These are phyloP conservation scores for Ictalurus punctatus DNA, from an alignment of 2,113 vertebrate genomes.

Conservation along the genomic window DNA sequence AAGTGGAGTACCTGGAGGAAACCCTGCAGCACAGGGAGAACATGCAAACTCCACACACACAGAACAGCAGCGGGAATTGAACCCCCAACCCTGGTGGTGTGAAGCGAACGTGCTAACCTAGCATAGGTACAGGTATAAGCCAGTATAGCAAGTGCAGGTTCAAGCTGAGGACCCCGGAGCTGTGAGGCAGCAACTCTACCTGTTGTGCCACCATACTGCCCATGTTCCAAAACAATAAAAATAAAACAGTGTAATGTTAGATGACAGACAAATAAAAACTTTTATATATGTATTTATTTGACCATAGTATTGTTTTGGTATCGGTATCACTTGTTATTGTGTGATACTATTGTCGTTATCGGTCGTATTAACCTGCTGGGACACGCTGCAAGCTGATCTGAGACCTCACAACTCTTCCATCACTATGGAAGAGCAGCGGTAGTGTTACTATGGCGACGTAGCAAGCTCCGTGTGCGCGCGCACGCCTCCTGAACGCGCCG, in stretches of 20 bases:
- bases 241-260: background rate
- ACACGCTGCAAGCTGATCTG: background rate
- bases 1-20: too few relatives aligned
- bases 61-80: too few relatives aligned
- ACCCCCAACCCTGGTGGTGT: too few relatives aligned
- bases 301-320: background rate
- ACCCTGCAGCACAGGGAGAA: too few relatives aligned
- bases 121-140: too few relatives aligned
- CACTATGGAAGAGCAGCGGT: background rate
- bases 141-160: too few relatives aligned
- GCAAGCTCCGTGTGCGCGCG: constrained; percentile 27
- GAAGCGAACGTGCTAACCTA: too few relatives aligned
- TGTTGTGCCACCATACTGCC: too few relatives aligned
- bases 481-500: constrained; percentile 17
- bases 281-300: background rate
- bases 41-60: too few relatives aligned
- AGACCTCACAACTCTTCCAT: background rate
- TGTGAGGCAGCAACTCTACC: too few relatives aligned
- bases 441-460: constrained; percentile 36
- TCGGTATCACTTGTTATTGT: background rate
- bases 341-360: background rate
- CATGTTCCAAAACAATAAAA: background rate
- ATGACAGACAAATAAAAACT: background rate
- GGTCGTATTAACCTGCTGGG: background rate
- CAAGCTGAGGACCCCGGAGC: too few relatives aligned